phyloP scores from a whole-genome alignment of 2,888 invertebrate species.

The Drosophila neotestacea region DNA sequence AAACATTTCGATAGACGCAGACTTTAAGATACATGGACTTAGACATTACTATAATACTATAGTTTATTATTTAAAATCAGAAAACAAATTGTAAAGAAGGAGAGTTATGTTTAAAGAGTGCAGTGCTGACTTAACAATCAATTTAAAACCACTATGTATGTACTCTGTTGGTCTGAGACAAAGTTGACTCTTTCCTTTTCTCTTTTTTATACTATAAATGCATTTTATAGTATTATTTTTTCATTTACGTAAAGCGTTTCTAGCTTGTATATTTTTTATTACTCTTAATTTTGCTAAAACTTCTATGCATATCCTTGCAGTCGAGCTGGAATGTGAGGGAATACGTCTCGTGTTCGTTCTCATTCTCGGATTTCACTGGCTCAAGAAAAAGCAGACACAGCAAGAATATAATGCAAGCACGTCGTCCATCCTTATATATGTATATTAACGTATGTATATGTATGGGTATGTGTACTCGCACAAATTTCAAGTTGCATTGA shows the following conservation, averaged over 20 bases:
- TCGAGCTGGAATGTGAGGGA: slow-evolving; percentile 5
- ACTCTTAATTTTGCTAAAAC: slow-evolving; percentile 57
- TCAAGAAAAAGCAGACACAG: slow-evolving; percentile 52
- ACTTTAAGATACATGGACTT: background rate
- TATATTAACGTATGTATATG: background rate
- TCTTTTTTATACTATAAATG: slow-evolving; percentile 51
- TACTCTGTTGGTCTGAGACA: background rate
- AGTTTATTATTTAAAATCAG: no score
- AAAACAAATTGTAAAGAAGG: no score
- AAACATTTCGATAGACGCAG: background rate
- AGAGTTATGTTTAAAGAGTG: no score
- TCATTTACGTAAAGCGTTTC: slow-evolving; percentile 54
- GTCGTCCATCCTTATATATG: slow-evolving; percentile 9
- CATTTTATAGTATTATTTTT: slow-evolving; percentile 57
- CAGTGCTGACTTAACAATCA: no score
- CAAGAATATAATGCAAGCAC: slow-evolving; percentile 42
- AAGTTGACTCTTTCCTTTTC: slow-evolving; percentile 19
- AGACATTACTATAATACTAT: background rate
- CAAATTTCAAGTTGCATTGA: slow-evolving; percentile 57
- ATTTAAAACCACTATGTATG: background rate
- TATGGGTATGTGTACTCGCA: slow-evolving; percentile 12
- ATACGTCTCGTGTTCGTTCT: slow-evolving; percentile 2
- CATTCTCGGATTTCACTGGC: slow-evolving; percentile 18
- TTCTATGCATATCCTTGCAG: slow-evolving; percentile 21
- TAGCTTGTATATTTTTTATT: slow-evolving; percentile 49